phyloP scores from a whole-genome alignment of 2,797 vertebrate species.

The Hydrolagus colliei region DNA sequence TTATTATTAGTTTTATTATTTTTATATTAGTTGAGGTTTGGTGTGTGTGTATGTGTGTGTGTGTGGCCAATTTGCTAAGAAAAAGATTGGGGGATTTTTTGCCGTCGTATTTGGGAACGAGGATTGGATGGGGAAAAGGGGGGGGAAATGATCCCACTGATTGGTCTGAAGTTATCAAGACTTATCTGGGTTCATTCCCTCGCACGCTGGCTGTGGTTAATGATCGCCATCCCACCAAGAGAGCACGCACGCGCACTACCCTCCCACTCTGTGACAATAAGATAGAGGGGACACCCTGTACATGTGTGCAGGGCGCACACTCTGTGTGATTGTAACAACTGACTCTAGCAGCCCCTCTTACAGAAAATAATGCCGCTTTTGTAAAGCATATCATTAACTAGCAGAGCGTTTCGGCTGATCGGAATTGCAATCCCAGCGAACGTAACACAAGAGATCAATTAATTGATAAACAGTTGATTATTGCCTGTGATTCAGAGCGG shows the following conservation, averaged over 20 bases:
- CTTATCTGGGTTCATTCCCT: neutral
- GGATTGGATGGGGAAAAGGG: too few species aligned
- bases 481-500: slow-evolving; percentile 40
- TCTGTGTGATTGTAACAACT: neutral
- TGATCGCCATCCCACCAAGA: neutral
- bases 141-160: neutral
- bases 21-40: too few species aligned
- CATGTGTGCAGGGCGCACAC: neutral
- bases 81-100: too few species aligned
- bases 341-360: neutral
- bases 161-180: neutral
- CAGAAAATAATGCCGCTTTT: slow-evolving; percentile 20
- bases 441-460: slow-evolving; percentile 48
- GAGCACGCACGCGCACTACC: too few species aligned
- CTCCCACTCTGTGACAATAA: too few species aligned
- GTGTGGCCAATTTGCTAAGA: too few species aligned
- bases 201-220: neutral
- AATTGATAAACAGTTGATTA: slow-evolving; percentile 48
- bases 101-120: too few species aligned
- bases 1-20: too few species aligned
- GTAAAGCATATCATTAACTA: slow-evolving; percentile 21
- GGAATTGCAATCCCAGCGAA: slow-evolving; percentile 44
- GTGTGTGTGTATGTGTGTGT: too few species aligned
- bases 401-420: slow-evolving; percentile 35
- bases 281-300: neutral